Conservation (phyloP, 1,140 invertebrate species). For the Aphis gossypii region DNA sequence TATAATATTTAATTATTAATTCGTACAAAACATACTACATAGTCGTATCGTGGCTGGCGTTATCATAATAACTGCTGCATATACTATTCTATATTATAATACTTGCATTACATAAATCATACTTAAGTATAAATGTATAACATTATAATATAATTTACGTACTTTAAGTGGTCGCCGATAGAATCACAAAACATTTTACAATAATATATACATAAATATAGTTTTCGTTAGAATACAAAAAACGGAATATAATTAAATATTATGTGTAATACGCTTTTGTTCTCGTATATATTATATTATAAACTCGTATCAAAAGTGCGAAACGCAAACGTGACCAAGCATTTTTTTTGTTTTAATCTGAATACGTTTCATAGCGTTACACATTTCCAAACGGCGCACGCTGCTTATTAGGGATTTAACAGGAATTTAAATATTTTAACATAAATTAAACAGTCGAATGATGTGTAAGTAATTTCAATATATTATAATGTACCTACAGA, state of each 20-base stretch:
- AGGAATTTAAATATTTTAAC: conserved; percentile 9
- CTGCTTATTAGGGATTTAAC: neutral
- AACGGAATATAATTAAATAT: neutral
- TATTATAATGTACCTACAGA: neutral
- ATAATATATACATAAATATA: neutral
- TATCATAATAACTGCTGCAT: neutral
- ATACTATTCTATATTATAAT: neutral
- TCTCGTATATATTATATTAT: neutral
- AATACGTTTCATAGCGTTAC: neutral
- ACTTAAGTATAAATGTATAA: neutral
- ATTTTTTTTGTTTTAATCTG: neutral
- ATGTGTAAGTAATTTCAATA: neutral
- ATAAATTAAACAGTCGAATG: neutral
- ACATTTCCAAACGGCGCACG: neutral
- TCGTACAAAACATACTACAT: neutral
- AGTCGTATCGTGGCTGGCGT: neutral
- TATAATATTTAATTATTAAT: neutral
- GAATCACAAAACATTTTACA: neutral
- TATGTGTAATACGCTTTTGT: neutral
- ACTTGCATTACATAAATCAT: neutral
- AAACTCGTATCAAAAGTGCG: neutral
- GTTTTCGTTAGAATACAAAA: neutral
- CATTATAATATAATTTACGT: neutral
- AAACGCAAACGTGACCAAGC: neutral
- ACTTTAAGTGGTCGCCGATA: neutral